These are phyloP conservation scores for Gobius niger DNA, from an alignment of 2,113 vertebrate species.

Conservation along the genomic window DNA sequence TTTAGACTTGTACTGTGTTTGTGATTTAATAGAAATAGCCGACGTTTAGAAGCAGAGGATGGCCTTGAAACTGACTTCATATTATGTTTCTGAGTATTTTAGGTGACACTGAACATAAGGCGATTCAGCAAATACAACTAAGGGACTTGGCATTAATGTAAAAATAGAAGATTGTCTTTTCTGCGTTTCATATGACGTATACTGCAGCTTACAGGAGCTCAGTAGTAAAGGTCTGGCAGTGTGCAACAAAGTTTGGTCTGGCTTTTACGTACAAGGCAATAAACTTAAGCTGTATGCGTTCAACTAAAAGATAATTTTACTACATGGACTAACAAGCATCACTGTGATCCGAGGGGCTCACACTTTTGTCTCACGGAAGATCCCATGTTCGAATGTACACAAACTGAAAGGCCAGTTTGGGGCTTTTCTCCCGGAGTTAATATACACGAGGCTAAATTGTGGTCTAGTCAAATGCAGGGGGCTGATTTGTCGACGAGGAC, in stretches of 20 bases:
- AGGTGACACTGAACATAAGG: neutral
- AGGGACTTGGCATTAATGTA: neutral
- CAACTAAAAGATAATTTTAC: neutral
- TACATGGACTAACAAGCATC: neutral
- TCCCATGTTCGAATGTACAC: too few relatives aligned
- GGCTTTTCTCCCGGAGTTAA: too few relatives aligned
- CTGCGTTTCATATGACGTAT: neutral
- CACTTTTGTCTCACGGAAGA: too few relatives aligned
- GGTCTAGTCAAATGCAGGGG: too few relatives aligned
- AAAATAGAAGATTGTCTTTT: constrained; percentile 8
- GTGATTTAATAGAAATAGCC: too few relatives aligned
- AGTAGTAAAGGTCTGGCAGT: constrained; percentile 6
- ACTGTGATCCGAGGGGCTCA: too few relatives aligned
- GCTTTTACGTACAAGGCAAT: neutral
- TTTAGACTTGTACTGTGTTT: too few relatives aligned
- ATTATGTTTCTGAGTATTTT: constrained; percentile 1
- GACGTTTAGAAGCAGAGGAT: too few relatives aligned
- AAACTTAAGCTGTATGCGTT: too few relatives aligned
- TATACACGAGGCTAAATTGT: too few relatives aligned
- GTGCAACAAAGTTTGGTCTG: constrained; percentile 11
- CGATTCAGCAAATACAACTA: neutral
- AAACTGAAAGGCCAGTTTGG: too few relatives aligned
- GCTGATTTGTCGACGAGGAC: too few relatives aligned
- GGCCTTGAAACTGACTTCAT: neutral
- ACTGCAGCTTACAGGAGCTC: neutral